Percentiles rank a stretch among this genome's conserved stretches.
Evolutionary conservation across 1,140 invertebrate species (phyloP).

Genomic region (Ruditapes philippinarum): DNA sequence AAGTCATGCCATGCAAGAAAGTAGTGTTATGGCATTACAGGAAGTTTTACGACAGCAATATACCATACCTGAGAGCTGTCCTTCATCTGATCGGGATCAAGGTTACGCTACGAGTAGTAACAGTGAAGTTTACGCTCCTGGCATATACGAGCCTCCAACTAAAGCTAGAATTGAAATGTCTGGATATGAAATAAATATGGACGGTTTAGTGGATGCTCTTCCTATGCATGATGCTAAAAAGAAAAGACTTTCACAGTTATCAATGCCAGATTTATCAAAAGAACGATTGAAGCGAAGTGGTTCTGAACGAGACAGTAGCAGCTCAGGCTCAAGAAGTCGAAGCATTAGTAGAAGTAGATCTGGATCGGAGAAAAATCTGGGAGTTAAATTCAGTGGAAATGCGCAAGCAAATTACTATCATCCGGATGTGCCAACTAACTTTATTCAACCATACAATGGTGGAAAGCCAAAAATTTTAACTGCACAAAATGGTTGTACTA

Average conservation of each 20-base stretch:
- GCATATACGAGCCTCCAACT: constrained; percentile 77
- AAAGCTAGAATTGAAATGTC: constrained; percentile 69
- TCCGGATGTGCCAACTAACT: constrained; percentile 64
- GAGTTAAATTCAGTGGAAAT: constrained; percentile 78
- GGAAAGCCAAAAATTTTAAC: constrained; percentile 21
- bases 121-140: constrained; percentile 84
- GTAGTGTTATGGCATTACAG: constrained; percentile 78
- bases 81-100: constrained; percentile 83
- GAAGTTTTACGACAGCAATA: constrained; percentile 83
- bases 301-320: constrained; percentile 68
- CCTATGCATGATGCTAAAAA: constrained; percentile 77
- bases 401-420: constrained; percentile 68
- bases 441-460: constrained; percentile 46
- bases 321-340: constrained; percentile 64
- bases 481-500: constrained; percentile 21
- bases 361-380: constrained; percentile 82
- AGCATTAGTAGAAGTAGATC: constrained; percentile 77
- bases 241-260: constrained; percentile 83
- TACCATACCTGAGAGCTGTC: constrained; percentile 80
- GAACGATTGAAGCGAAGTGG: constrained; percentile 58
- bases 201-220: constrained; percentile 78
- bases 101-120: constrained; percentile 84
- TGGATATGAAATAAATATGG: constrained; percentile 78
- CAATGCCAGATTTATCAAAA: constrained; percentile 83
- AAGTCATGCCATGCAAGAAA: constrained; percentile 82